phyloP scores from a whole-genome alignment of 2,888 invertebrate genomes.

The Drosophila gaucha region DNA sequence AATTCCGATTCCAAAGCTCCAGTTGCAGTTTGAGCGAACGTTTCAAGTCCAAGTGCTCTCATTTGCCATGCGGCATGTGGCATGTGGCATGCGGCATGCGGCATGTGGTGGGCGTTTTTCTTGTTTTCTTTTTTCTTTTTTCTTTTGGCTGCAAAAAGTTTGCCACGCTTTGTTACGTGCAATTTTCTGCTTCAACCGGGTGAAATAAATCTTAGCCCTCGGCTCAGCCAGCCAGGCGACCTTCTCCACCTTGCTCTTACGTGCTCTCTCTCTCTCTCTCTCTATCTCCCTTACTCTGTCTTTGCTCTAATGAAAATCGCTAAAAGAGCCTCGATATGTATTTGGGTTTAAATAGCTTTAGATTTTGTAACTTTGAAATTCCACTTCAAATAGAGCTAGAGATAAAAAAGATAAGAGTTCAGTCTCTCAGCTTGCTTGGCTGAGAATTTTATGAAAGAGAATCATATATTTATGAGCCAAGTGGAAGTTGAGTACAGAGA shows the following conservation, averaged over 20 bases:
- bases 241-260: background rate
- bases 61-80: constrained; percentile 17
- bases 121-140: background rate
- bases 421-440: too few relatives aligned
- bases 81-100: constrained; percentile 18
- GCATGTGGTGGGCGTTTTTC: constrained; percentile 39
- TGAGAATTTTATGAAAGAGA: too few relatives aligned
- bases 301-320: constrained; percentile 1
- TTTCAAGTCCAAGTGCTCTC: constrained; percentile 26
- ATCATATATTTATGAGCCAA: too few relatives aligned
- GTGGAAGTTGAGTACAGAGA: too few relatives aligned
- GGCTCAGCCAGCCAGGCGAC: constrained; percentile 10
- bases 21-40: constrained; percentile 11
- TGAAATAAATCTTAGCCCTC: constrained; percentile 71
- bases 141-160: constrained; percentile 46
- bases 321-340: constrained; percentile 21
- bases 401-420: too few relatives aligned
- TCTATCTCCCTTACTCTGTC: constrained; percentile 11
- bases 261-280: background rate
- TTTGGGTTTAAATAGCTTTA: constrained; percentile 34
- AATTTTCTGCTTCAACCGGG: constrained; percentile 76
- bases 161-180: constrained; percentile 76
- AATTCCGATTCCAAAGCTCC: constrained; percentile 1
- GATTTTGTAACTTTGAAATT: too few relatives aligned
- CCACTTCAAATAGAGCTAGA: too few relatives aligned